Conservation (phyloP, 2,888 invertebrate species). For the Hirudinaria manillensis region DNA sequence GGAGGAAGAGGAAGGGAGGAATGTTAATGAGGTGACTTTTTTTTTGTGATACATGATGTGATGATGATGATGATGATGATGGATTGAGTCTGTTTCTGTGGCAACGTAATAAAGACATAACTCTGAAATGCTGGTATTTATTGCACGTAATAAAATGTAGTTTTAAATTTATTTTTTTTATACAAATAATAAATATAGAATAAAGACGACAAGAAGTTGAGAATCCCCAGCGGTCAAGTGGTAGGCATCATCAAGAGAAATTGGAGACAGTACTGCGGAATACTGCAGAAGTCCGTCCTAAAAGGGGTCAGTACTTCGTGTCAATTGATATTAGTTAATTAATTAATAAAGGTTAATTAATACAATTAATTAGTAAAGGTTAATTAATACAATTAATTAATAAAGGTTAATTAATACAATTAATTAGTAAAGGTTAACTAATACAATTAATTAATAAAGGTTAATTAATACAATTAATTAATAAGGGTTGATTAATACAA, state of each 20-base stretch:
- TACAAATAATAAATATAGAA: background rate
- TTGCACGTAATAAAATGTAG: too few relatives aligned
- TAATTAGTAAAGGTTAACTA: too few relatives aligned
- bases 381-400: too few relatives aligned
- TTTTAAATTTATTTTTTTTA: background rate
- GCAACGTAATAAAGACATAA: too few relatives aligned
- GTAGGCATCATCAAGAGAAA: slow-evolving; percentile 93
- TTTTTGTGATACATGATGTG: background rate
- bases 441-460: too few relatives aligned
- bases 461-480: too few relatives aligned
- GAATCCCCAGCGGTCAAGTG: slow-evolving; percentile 65
- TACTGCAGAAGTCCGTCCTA: slow-evolving; percentile 72
- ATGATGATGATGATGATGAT: background rate
- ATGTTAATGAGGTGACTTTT: background rate
- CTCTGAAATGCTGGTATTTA: too few relatives aligned
- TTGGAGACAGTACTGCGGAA: slow-evolving; percentile 96
- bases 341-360: too few relatives aligned
- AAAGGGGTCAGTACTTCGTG: slow-evolving; percentile 50
- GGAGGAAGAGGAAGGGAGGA: slow-evolving; percentile 49
- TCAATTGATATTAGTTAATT: too few relatives aligned
- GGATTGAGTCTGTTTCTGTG: background rate
- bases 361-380: too few relatives aligned
- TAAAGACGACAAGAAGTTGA: slow-evolving; percentile 15
- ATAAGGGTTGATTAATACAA: too few relatives aligned
- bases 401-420: too few relatives aligned